A percentile compares a stretch with the other conserved stretches of the same genome.
phyloP scores from a whole-genome alignment of 2,797 vertebrate species.

The Ispidina picta region DNA sequence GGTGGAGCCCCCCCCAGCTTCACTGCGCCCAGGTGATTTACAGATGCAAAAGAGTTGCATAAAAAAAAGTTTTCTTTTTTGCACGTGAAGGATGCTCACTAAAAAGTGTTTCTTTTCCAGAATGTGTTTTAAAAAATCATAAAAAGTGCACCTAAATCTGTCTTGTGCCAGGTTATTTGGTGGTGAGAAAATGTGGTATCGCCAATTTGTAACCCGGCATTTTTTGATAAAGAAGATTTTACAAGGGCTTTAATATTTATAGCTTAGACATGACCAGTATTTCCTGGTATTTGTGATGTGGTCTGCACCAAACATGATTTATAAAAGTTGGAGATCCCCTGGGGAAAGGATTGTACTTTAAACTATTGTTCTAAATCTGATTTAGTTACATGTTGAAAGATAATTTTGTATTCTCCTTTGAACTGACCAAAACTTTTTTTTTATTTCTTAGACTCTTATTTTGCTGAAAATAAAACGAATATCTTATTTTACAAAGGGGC shows the following conservation, averaged over 20 bases:
- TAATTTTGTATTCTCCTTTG: slow-evolving; percentile 67
- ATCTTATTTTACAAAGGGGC: slow-evolving; percentile 72
- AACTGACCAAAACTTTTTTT: slow-evolving; percentile 54
- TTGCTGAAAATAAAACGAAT: slow-evolving; percentile 70
- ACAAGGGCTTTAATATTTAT: slow-evolving; percentile 67
- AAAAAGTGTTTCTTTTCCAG: slow-evolving; percentile 15
- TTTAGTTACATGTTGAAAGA: slow-evolving; percentile 60
- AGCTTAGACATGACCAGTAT: slow-evolving; percentile 32
- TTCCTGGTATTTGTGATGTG: slow-evolving; percentile 50
- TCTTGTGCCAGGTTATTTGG: background rate
- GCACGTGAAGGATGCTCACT: background rate
- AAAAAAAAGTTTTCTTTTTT: slow-evolving; percentile 52
- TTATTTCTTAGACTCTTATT: slow-evolving; percentile 46
- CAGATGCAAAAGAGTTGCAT: background rate
- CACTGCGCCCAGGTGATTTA: background rate
- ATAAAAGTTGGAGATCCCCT: slow-evolving; percentile 54
- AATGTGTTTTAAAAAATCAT: slow-evolving; percentile 30
- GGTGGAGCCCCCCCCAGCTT: background rate
- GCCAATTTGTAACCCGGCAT: slow-evolving; percentile 55
- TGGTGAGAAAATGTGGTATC: slow-evolving; percentile 19
- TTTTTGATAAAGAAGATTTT: slow-evolving; percentile 59
- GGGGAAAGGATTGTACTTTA: slow-evolving; percentile 64
- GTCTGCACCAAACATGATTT: slow-evolving; percentile 50
- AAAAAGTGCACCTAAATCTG: background rate
- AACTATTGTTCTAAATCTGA: slow-evolving; percentile 57